Evolutionary conservation across 2,113 vertebrate genomes (phyloP), one percentile per base, ranked within the genome.

Genomic region (Callionymus lyra): DNA sequence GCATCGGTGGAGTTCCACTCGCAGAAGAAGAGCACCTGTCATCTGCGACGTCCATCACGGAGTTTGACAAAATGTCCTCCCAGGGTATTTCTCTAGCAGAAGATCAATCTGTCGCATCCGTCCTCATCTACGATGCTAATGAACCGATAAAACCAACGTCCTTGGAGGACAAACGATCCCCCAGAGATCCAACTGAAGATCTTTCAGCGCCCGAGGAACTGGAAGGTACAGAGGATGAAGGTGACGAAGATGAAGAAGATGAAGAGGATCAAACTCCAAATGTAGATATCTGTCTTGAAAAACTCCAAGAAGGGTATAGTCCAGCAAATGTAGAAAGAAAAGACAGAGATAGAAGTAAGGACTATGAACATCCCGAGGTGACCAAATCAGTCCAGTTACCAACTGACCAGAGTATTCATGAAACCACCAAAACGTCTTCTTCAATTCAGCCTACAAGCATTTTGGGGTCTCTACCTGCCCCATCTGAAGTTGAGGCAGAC

Each of bases 21-120:
- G 95, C 95, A 34, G 95, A 99, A 63, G 95, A 99, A 63, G 95
- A 99, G 40, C 95, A 98, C 0, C 85, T 99, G 37, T 99, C 95
- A 6, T 98, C 94, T 3, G 94, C 94, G 13, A 97, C 94, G 0
- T 99, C 95, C 35, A 95, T 99, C 72, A 99, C 95, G 1, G 95
- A 99, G 47, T 96, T 93, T 21, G 94, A 99, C 77, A 99, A 94
- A 47, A 75, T 94, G 17, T 94, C 93, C 15, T 97, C 94, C 17
- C 89, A 97, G 48, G 92, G 92, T 15, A 93, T 92, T 0, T 98
- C 94, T 3, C 87, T 97, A 38, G 89, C 92, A 18, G 95, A 99
- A 55, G 95, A 98, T 70, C 95, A 94, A 2, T 96, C 95, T 0
- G 85, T 84, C 34, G 86, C 91, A 2, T 94, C 93, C 1, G 79